Evolutionary conservation across 2,113 vertebrate species (phyloP).

Genomic region (Zapus hudsonius): DNA sequence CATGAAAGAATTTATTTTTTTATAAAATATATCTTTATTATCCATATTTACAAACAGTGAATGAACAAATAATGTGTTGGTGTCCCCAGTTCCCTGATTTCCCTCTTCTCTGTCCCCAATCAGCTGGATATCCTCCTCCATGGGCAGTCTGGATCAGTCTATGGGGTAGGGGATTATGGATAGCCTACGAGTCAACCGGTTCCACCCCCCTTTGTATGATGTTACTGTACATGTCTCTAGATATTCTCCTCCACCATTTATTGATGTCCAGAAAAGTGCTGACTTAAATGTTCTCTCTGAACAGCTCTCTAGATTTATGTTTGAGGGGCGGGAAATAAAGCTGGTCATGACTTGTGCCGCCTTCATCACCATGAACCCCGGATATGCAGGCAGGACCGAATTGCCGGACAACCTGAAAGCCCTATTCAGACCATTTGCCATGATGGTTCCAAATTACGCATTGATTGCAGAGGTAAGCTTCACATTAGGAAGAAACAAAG

Average conservation of each 20-base stretch:
- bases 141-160: no score
- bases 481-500: background rate
- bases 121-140: no score
- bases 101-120: no score
- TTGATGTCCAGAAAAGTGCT: background rate
- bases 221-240: no score
- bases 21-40: no score
- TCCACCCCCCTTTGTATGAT: no score
- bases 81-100: no score
- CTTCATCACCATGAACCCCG: slow-evolving; percentile 95
- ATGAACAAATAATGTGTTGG: no score
- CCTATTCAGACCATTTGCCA: slow-evolving; percentile 92
- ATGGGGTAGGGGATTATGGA: no score
- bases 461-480: slow-evolving; percentile 91
- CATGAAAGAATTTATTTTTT: slow-evolving; percentile 83
- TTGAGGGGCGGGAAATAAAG: slow-evolving; percentile 93
- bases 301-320: slow-evolving; percentile 91
- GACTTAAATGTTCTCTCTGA: slow-evolving; percentile 17
- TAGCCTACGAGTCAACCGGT: no score
- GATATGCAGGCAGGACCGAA: slow-evolving; percentile 92
- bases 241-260: no score
- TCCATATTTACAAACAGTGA: no score
- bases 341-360: slow-evolving; percentile 92
- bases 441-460: slow-evolving; percentile 95
- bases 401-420: slow-evolving; percentile 93